Evolutionary conservation across 1,140 invertebrate genomes (phyloP), one percentile per base, ranked within the genome.

Genomic region (Ephestia elutella): DNA sequence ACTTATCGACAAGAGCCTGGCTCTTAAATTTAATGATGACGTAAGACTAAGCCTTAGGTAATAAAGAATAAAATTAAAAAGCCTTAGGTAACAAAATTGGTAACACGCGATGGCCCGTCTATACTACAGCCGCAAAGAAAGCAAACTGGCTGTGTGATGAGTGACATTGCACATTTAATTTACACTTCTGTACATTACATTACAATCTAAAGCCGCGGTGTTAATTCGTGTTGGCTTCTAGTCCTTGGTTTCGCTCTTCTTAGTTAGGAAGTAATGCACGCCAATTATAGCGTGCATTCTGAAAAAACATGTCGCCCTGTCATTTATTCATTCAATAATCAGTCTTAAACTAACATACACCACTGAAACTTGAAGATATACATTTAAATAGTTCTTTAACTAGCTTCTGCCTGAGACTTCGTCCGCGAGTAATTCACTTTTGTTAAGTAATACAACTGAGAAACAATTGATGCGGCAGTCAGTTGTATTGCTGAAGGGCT

Each of bases 271-370:
- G 67, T 76, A 81, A 78, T 84, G 84, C 81, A 78, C 73, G 63
- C 81, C 78, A 10, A 76, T 48, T 20, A 80, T 28, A 49, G 77
- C 73, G 61, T 80, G 84, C 85, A 86, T 70, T 80, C 85, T 87
- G 82, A 13, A 82, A 44, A 80, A 65, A 79, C 73, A 5, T 20
- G 19, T 53, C 2, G 50, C n/a, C 20, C 19, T 21, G 21, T 53
- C 50, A 53, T 21, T n/a, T 2, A 7, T 4, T 44, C 7, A 13
- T 3, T 15, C 38, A 15, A 4, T 15, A 44, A 44, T 44, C 38
- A 44, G n/a, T 15, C 38, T 44, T 44, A 44, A 10, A n/a, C 3
- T 15, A 44, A 44, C 30, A 32, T 32, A 9, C 30, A 32, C 3
- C 5, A 9, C 32, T 2, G 32, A 4, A 13, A 38, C 11, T 38